Conservation (phyloP, 2,888 invertebrate genomes). For the Idaea straminata region DNA sequence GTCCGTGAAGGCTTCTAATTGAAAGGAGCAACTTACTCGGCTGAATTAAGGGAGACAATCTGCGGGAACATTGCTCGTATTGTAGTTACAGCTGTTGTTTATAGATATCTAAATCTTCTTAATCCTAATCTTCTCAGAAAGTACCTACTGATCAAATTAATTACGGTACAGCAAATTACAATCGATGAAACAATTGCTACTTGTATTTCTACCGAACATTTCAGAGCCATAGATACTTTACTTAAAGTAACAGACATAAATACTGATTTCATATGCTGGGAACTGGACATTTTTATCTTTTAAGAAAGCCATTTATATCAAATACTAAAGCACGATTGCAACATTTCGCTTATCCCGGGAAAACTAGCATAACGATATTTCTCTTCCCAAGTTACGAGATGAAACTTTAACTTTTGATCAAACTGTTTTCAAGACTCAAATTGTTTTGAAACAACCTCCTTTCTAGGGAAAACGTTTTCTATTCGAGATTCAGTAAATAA, state of each 20-base stretch:
- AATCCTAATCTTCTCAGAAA: slow-evolving; percentile 21
- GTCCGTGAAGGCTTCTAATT: slow-evolving; percentile 51
- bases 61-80: slow-evolving; percentile 26
- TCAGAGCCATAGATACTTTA: not conserved
- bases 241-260: slow-evolving; percentile 16
- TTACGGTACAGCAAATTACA: slow-evolving; percentile 22
- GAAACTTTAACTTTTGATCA: slow-evolving; percentile 31
- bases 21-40: slow-evolving; percentile 48
- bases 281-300: slow-evolving; percentile 12
- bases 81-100: slow-evolving; percentile 21
- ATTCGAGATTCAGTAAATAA: slow-evolving; percentile 9
- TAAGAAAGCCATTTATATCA: slow-evolving; percentile 9
- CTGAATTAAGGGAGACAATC: slow-evolving; percentile 38
- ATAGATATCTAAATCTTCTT: slow-evolving; percentile 9
- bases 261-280: slow-evolving; percentile 17
- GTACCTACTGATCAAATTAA: slow-evolving; percentile 26
- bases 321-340: slow-evolving; percentile 14
- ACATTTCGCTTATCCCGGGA: slow-evolving; percentile 25
- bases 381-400: slow-evolving; percentile 29
- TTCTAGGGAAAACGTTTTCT: slow-evolving; percentile 10
- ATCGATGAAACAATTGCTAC: slow-evolving; percentile 3
- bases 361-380: slow-evolving; percentile 34
- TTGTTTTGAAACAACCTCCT: slow-evolving; percentile 15
- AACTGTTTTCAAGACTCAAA: slow-evolving; percentile 30
- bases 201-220: slow-evolving; percentile 24